Base-by-base conservation (phyloP, 1,140 invertebrate genomes). In the Littorina saxatilis region DNA sequence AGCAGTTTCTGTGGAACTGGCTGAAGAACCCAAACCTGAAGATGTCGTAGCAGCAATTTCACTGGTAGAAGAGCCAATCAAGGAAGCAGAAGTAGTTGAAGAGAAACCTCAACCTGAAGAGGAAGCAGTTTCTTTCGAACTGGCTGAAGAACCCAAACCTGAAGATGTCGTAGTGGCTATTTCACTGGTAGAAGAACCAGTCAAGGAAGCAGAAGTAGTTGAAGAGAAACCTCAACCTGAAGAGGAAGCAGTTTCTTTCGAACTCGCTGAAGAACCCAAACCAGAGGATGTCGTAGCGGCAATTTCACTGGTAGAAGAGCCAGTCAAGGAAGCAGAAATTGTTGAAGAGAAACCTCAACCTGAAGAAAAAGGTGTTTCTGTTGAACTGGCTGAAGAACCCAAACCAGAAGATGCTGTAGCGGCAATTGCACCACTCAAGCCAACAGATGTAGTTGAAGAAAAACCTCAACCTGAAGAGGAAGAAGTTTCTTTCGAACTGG, bases 1-100 rank as follows among this genome's bases (percentile, higher is more conserved):
- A 47, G 78, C 70, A 23, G 61, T 90, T 9, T 87, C 87, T 1
- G 27, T 50, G 61, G 75, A 77, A 27, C 23, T 47, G 11, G 80
- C 82, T 32, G 66, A 84, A 23, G 70, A 55, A 27, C n/a, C 70
- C 20, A 39, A 74, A 52, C 9, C 63, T 0, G 82, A 78, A 50
- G 83, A 82, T 40, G 55, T 76, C 39, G 61, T 47, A 2, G 29
- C 52, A 23, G 78, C 82, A 76, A 58, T 79, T 61, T 15, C 47
- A 47, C 40, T 61, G 32, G 78, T 43, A 66, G 20, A 43, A 52
- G 78, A 37, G 37, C 5, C 20, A 23, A 55, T 29, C 7, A 75
- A 55, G 50, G 79, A 37, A 35, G 79, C n/a, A n/a, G n/a, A n/a
- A n/a, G n/a, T n/a, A n/a, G n/a, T n/a, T n/a, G n/a, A n/a, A n/a